A percentile compares a stretch with the other conserved stretches of the same genome.
Conservation (phyloP, 2,888 invertebrate genomes). For the Taenaris catops region DNA sequence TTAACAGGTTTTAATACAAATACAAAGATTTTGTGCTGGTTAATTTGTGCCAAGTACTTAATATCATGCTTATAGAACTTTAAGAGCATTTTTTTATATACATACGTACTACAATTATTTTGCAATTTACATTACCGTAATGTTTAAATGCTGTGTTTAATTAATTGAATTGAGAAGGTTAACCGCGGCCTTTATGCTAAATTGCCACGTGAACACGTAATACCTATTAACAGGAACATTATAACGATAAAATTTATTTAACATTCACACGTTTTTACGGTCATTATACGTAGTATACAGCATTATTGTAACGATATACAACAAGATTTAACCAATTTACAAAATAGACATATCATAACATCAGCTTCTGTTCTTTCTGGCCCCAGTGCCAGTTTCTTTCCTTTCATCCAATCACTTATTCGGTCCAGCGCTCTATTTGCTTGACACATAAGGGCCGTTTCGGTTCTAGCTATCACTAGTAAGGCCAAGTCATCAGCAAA, state of each 20-base stretch:
- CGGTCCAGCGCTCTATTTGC: neutral
- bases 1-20: no score
- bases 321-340: no score
- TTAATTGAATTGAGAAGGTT: constrained; percentile 5
- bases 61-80: no score
- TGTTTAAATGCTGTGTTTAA: constrained; percentile 5
- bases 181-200: constrained; percentile 1
- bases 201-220: neutral
- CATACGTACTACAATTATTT: neutral
- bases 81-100: neutral
- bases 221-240: no score
- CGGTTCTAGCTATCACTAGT: neutral
- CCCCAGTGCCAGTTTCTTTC: neutral
- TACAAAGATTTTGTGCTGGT: no score
- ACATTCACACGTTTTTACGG: no score
- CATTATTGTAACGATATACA: no score
- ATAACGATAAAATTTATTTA: no score
- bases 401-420: constrained; percentile 30
- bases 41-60: no score
- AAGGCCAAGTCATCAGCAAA: neutral
- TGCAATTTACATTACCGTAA: neutral
- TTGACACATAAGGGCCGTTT: neutral
- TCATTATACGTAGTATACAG: no score
- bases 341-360: no score
- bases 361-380: neutral